These are phyloP conservation scores for Acholoe squamosa DNA, from an alignment of 2,888 invertebrate genomes.

Conservation along the genomic window DNA sequence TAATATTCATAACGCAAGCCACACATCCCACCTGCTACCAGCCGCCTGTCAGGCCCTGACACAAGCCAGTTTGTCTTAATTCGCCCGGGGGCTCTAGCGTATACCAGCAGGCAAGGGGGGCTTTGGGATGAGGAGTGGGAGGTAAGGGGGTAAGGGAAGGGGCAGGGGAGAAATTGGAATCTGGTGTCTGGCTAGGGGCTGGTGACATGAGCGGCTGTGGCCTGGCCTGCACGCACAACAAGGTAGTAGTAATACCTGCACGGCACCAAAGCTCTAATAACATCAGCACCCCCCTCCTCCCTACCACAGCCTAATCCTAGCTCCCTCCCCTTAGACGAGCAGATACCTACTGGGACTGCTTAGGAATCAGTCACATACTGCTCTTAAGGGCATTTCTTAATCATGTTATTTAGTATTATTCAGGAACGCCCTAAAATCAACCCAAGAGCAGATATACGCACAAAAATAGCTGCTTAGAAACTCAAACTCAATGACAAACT, in stretches of 20 bases:
- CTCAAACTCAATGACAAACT: too few relatives aligned
- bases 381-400: too few relatives aligned
- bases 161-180: conserved; percentile 22
- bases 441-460: too few relatives aligned
- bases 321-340: too few relatives aligned
- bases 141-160: not conserved
- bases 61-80: conserved; percentile 59
- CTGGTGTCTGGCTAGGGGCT: conserved; percentile 35
- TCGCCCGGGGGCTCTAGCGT: conserved; percentile 29
- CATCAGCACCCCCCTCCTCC: not conserved
- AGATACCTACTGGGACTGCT: too few relatives aligned
- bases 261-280: not conserved
- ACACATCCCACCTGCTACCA: conserved; percentile 61
- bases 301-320: not conserved
- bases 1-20: conserved; percentile 55
- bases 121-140: not conserved
- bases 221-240: conserved; percentile 2
- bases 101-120: not conserved
- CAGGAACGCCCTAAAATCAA: too few relatives aligned
- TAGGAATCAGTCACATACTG: too few relatives aligned
- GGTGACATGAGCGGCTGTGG: conserved; percentile 3
- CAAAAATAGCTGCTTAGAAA: too few relatives aligned
- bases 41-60: conserved; percentile 52
- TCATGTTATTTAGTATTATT: too few relatives aligned
- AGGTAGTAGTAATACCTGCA: not conserved